These are phyloP conservation scores for Parotocinclus haroldoi DNA, from an alignment of 2,797 vertebrate genomes.

Conservation along the genomic window DNA sequence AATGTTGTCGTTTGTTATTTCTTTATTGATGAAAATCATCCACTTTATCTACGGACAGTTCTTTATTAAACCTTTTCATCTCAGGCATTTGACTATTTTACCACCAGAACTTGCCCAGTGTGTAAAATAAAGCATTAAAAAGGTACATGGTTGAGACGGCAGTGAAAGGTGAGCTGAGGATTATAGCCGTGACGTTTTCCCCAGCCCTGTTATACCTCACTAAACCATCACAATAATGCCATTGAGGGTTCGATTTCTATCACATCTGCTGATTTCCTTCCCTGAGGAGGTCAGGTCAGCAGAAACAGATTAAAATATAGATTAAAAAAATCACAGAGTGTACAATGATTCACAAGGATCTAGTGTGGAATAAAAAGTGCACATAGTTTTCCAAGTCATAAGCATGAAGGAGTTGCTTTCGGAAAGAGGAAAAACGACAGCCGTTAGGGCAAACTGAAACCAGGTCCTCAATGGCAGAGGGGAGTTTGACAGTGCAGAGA, in stretches of 20 bases:
- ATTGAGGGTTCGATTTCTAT: conserved; percentile 25
- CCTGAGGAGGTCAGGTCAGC: not conserved
- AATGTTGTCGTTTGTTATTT: too few species aligned
- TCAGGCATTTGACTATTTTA: too few species aligned
- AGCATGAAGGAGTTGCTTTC: too few species aligned
- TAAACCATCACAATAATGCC: conserved; percentile 41
- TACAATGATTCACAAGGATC: too few species aligned
- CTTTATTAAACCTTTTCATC: too few species aligned
- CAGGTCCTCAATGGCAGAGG: conserved; percentile 39
- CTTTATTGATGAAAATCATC: too few species aligned
- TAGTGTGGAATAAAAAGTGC: too few species aligned
- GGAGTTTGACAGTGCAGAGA: conserved; percentile 52
- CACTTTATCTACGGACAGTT: too few species aligned
- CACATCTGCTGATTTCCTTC: conserved; percentile 1
- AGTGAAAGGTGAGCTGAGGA: conserved; percentile 43
- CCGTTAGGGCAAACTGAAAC: not conserved
- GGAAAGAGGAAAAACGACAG: not conserved
- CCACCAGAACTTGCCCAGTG: too few species aligned
- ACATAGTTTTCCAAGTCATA: too few species aligned
- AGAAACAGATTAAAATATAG: not conserved
- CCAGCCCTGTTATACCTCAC: conserved; percentile 38
- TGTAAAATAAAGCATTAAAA: too few species aligned
- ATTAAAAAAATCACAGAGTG: not conserved
- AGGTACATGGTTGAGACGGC: conserved; percentile 16
- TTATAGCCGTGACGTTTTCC: conserved; percentile 39